Percentiles rank a stretch among this genome's conserved stretches.
Conservation (phyloP, 2,888 invertebrate genomes). For the Cephus spinipes region DNA sequence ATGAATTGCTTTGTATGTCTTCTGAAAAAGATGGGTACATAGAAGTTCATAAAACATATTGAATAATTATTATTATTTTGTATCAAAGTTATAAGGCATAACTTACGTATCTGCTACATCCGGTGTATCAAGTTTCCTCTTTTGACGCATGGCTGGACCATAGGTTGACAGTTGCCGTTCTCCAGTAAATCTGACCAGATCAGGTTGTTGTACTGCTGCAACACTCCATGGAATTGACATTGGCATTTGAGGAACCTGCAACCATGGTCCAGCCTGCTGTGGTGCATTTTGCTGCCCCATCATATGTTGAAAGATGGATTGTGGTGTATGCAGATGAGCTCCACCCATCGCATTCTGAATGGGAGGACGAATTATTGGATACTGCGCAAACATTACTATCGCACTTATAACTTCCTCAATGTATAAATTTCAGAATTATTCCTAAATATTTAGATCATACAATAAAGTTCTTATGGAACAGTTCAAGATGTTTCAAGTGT, state of each 20-base stretch:
- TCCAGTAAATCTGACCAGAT: conserved; percentile 57
- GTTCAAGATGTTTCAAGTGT: not conserved
- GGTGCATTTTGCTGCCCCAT: conserved; percentile 51
- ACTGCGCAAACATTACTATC: conserved; percentile 31
- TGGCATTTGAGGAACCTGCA: conserved; percentile 54
- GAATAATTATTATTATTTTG: not conserved
- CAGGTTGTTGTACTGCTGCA: conserved; percentile 50
- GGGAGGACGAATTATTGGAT: conserved; percentile 34
- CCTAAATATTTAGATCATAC: not conserved
- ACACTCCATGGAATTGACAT: conserved; percentile 60
- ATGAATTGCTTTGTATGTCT: conserved; percentile 77
- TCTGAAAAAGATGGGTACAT: conserved; percentile 29
- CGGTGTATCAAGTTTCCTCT: conserved; percentile 53
- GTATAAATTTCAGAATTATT: not conserved
- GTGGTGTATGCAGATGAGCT: conserved; percentile 56
- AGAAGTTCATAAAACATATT: not conserved
- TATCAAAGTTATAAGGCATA: not conserved
- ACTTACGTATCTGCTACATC: conserved; percentile 50
- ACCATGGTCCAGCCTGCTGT: conserved; percentile 51
- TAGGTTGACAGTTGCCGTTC: conserved; percentile 27
- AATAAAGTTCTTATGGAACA: not conserved
- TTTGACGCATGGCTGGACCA: conserved; percentile 43
- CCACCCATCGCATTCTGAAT: conserved; percentile 57
- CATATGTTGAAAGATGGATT: conserved; percentile 62
- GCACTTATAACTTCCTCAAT: not conserved